Conservation (phyloP, 2,888 invertebrate species). For the Eupithecia subumbrata region DNA sequence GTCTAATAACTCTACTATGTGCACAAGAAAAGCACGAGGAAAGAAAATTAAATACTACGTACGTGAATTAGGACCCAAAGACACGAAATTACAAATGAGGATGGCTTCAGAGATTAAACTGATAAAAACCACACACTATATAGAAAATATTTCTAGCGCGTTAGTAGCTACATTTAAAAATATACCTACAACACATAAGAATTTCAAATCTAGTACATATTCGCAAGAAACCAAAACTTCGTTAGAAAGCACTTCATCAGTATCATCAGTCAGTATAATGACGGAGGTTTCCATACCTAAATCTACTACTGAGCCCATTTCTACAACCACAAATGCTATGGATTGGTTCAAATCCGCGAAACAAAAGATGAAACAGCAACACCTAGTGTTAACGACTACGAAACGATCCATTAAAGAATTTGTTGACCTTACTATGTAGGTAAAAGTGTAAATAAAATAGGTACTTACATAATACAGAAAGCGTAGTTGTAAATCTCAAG, state of each 20-base stretch:
- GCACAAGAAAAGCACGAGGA: conserved; percentile 11
- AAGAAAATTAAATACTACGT: background rate
- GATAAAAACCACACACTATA: background rate
- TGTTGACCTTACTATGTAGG: conserved; percentile 57
- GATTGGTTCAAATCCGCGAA: conserved; percentile 58
- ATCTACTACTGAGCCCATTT: background rate
- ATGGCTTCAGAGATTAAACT: background rate
- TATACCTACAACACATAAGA: background rate
- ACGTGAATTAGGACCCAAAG: background rate
- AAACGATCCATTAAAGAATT: conserved; percentile 42
- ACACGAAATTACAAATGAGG: background rate
- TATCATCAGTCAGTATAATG: background rate
- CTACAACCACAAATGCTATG: conserved; percentile 50
- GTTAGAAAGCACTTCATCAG: conserved; percentile 5
- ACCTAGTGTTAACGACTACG: background rate
- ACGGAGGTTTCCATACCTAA: background rate
- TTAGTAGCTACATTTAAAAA: background rate
- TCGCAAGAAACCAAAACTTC: background rate
- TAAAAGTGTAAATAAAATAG: background rate
- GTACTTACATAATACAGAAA: background rate
- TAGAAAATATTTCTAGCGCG: background rate
- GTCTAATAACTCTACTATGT: conserved; percentile 8
- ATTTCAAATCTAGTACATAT: background rate
- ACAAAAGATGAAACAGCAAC: conserved; percentile 46
- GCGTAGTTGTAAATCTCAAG: background rate